Evolutionary conservation across 2,888 invertebrate species (phyloP), one percentile per base, ranked within the genome.

Genomic region (Myathropa florea): DNA sequence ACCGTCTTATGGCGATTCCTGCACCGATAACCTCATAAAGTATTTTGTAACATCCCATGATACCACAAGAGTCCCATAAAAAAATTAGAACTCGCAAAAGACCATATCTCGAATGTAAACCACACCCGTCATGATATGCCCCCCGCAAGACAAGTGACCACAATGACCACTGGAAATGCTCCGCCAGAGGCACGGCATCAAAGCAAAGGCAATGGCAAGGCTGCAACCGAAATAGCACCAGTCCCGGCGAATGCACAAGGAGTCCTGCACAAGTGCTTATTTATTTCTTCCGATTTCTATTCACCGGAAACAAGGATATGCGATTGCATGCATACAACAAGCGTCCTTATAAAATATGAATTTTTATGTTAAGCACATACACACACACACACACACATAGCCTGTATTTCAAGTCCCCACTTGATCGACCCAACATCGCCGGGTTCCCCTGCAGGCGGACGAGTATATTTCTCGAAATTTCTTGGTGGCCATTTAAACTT

Each of bases 221-320:
- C 67, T 39, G 39, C 39, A 39, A 39, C 39, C 39, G 18, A 39
- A 39, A 39, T 1, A 14, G 39, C 39, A 39, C n/a, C 7, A 18
- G 46, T 18, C 57, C 57, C 57, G 24, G 12, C 24, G 4, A 23
- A 24, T 14, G 57, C 57, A 57, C 24, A 33, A 14, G 14, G 59
- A 36, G 63, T 63, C 55, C 39, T 73, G 72, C 78, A 65, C 70
- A 79, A 86, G 75, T 86, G 75, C 83, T 86, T 86, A 83, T 86
- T 86, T 86, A 86, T 86, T 86, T 78, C 75, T 86, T 83, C 78
- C 75, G 86, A 83, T 86, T 86, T 86, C 78, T 71, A 86, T 79
- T 79, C 75, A 83, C 83, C 86, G 86, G 83, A 86, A 83, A 67
- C 78, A 83, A 75, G 86, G 86, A 83, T 86, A 86, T 86, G 83